Conservation (phyloP, 2,888 invertebrate genomes). For the Hyppa rectilinea region DNA sequence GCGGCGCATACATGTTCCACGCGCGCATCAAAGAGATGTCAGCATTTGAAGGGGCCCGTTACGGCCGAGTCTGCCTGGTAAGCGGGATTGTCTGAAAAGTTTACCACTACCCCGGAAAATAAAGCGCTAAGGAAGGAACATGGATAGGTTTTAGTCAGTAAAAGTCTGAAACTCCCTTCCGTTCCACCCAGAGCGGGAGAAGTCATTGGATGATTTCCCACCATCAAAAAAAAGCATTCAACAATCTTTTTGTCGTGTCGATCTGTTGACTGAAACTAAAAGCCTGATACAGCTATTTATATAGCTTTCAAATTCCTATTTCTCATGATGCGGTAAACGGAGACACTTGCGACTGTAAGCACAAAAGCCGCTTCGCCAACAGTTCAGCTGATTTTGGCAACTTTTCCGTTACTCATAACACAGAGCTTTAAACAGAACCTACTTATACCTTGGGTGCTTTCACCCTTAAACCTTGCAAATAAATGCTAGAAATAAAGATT, state of each 20-base stretch:
- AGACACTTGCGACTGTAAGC: constrained; percentile 26
- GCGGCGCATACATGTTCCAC: no score
- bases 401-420: constrained; percentile 28
- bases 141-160: no score
- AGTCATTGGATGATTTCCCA: no score
- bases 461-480: constrained; percentile 21
- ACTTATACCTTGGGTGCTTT: constrained; percentile 12
- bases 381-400: constrained; percentile 36
- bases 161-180: no score
- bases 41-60: no score
- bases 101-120: no score
- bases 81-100: no score
- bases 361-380: constrained; percentile 40
- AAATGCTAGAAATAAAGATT: constrained; percentile 13
- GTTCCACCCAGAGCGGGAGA: no score
- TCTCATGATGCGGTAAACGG: constrained; percentile 27
- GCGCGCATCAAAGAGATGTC: no score
- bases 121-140: no score
- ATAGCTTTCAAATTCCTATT: constrained; percentile 16
- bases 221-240: no score
- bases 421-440: constrained; percentile 17
- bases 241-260: background rate
- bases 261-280: background rate
- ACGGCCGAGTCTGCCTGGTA: no score
- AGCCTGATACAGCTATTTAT: background rate